Evolutionary conservation across 1,140 invertebrate genomes (phyloP).

Genomic region (Cyclargus thomasi): DNA sequence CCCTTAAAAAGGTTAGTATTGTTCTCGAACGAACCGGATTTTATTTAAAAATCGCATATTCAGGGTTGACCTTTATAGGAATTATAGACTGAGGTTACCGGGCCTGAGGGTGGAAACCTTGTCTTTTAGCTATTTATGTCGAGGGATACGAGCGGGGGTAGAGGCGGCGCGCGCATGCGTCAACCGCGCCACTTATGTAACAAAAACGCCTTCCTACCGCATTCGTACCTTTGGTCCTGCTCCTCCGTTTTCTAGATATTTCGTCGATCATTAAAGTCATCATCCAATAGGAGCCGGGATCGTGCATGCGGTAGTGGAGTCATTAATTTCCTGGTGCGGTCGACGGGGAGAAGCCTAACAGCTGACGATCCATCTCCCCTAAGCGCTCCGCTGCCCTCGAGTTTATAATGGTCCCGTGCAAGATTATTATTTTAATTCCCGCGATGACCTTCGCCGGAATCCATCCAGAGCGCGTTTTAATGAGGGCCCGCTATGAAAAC

Average conservation of each 20-base stretch:
- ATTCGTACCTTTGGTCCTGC: conserved; percentile 23
- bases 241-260: neutral
- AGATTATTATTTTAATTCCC: conserved; percentile 33
- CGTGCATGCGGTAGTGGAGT: neutral
- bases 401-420: conserved; percentile 8
- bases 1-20: conserved; percentile 30
- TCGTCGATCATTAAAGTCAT: neutral
- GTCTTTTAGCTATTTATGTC: conserved; percentile 73
- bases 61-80: conserved; percentile 69
- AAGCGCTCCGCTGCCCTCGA: neutral
- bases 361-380: neutral
- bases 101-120: conserved; percentile 67
- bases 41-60: conserved; percentile 61
- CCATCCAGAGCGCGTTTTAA: conserved; percentile 68
- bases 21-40: conserved; percentile 47
- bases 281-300: neutral
- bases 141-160: conserved; percentile 55
- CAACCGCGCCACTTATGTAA: conserved; percentile 59
- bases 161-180: conserved; percentile 57
- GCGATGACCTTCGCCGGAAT: conserved; percentile 58
- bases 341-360: neutral
- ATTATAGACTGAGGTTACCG: conserved; percentile 68
- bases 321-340: neutral
- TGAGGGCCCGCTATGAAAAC: conserved; percentile 61
- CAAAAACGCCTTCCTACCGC: conserved; percentile 41